These are phyloP conservation scores for Paraplagusia blochii DNA, from an alignment of 2,113 vertebrate genomes.

Conservation along the genomic window DNA sequence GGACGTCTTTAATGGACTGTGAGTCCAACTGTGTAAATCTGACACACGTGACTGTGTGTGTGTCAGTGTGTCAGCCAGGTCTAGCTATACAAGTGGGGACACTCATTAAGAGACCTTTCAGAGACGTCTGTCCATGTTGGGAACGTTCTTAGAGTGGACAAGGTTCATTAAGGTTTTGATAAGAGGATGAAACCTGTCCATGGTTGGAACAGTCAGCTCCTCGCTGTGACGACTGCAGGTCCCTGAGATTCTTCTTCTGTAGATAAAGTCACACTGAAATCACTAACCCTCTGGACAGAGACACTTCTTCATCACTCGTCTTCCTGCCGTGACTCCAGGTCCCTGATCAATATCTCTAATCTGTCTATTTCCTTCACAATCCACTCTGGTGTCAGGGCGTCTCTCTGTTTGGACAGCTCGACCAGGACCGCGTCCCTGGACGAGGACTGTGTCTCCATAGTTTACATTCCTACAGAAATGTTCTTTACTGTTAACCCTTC, in stretches of 20 bases:
- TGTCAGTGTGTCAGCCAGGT: conserved; percentile 18
- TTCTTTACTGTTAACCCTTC: too few relatives aligned
- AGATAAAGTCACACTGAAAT: not conserved
- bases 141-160: too few relatives aligned
- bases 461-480: not conserved
- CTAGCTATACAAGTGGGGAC: not conserved
- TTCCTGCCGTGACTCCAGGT: not conserved
- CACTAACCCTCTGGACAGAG: too few relatives aligned
- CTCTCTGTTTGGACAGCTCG: conserved; percentile 25
- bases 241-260: too few relatives aligned
- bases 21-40: conserved; percentile 6
- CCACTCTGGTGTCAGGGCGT: conserved; percentile 19
- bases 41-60: conserved; percentile 3
- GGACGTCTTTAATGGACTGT: too few relatives aligned
- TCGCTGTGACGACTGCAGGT: too few relatives aligned
- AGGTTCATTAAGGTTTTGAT: too few relatives aligned
- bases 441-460: not conserved
- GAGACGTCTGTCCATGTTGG: too few relatives aligned
- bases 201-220: too few relatives aligned
- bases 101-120: too few relatives aligned
- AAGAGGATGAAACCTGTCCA: too few relatives aligned
- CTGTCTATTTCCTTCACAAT: conserved; percentile 13
- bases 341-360: conserved; percentile 17
- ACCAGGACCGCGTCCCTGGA: not conserved
- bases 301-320: too few relatives aligned